Percentiles rank a stretch among this genome's conserved stretches.
Evolutionary conservation across 1,140 invertebrate genomes (phyloP).

Genomic region (Metopolophium dirhodum): DNA sequence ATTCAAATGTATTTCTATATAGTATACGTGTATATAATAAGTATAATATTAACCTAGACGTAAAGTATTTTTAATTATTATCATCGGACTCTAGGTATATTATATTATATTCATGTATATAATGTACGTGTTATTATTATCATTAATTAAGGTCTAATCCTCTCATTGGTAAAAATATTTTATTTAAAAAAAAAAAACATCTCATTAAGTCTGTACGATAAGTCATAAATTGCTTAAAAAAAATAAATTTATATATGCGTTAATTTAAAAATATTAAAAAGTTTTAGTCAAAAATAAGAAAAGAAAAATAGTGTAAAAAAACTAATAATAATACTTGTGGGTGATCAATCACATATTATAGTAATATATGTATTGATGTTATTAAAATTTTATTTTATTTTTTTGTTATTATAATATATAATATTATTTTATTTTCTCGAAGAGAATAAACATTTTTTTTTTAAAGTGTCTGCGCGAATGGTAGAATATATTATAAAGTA

Average conservation of each 20-base stretch:
- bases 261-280: slow-evolving; percentile 51
- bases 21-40: slow-evolving; percentile 38
- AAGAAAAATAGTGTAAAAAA: slow-evolving; percentile 35
- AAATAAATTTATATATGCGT: slow-evolving; percentile 46
- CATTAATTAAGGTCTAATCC: slow-evolving; percentile 52
- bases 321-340: slow-evolving; percentile 54
- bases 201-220: slow-evolving; percentile 45
- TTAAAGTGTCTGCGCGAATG: neutral
- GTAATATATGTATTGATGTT: neutral
- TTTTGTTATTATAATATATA: neutral
- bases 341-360: slow-evolving; percentile 43
- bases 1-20: neutral
- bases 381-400: neutral
- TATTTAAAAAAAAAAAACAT: slow-evolving; percentile 14
- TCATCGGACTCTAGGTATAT: neutral
- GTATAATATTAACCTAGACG: slow-evolving; percentile 21
- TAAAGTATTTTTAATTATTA: slow-evolving; percentile 34
- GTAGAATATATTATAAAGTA: neutral
- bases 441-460: neutral
- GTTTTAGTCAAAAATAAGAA: slow-evolving; percentile 45
- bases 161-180: slow-evolving; percentile 57
- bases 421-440: neutral
- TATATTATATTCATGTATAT: neutral
- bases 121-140: slow-evolving; percentile 16
- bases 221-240: slow-evolving; percentile 53